These are phyloP conservation scores for Enteromius paludinosus DNA, from an alignment of 2,797 vertebrate species.

Conservation along the genomic window DNA sequence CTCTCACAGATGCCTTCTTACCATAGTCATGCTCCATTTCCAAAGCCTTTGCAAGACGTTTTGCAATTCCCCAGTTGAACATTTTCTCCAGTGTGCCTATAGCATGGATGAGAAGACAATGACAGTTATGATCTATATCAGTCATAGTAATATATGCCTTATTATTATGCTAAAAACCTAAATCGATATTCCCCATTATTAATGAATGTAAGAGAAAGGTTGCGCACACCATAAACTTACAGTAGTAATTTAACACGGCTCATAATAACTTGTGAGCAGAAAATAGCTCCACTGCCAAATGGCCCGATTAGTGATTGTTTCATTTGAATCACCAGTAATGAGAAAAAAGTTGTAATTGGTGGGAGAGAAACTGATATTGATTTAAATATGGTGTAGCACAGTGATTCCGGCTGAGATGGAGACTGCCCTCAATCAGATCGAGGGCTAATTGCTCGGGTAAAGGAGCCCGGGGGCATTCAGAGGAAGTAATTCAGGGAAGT, in stretches of 20 bases:
- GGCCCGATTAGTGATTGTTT: slow-evolving; percentile 52
- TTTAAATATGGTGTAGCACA: slow-evolving; percentile 44
- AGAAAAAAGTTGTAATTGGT: slow-evolving; percentile 34
- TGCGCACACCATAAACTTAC: slow-evolving; percentile 42
- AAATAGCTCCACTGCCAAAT: slow-evolving; percentile 40
- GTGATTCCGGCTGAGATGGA: slow-evolving; percentile 41
- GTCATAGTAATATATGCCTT: slow-evolving; percentile 44
- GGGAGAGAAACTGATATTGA: slow-evolving; percentile 53
- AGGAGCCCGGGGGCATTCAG: slow-evolving; percentile 15
- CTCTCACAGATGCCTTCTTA: slow-evolving; percentile 10
- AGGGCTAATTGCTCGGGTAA: slow-evolving; percentile 57
- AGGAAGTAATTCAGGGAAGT: slow-evolving; percentile 19
- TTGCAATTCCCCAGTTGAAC: slow-evolving; percentile 22
- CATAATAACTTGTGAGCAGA: slow-evolving; percentile 48
- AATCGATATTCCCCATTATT: slow-evolving; percentile 30
- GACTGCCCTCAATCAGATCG: slow-evolving; percentile 56
- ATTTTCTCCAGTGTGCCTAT: neutral
- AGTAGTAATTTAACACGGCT: slow-evolving; percentile 18
- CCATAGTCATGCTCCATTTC: neutral
- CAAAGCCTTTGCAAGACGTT: slow-evolving; percentile 4
- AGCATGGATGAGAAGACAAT: slow-evolving; percentile 47
- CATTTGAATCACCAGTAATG: slow-evolving; percentile 49
- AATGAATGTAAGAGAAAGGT: neutral
- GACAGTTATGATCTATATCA: slow-evolving; percentile 51
- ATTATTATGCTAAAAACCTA: slow-evolving; percentile 40